phyloP scores from a whole-genome alignment of 2,113 vertebrate genomes.

The Stegostoma tigrinum region DNA sequence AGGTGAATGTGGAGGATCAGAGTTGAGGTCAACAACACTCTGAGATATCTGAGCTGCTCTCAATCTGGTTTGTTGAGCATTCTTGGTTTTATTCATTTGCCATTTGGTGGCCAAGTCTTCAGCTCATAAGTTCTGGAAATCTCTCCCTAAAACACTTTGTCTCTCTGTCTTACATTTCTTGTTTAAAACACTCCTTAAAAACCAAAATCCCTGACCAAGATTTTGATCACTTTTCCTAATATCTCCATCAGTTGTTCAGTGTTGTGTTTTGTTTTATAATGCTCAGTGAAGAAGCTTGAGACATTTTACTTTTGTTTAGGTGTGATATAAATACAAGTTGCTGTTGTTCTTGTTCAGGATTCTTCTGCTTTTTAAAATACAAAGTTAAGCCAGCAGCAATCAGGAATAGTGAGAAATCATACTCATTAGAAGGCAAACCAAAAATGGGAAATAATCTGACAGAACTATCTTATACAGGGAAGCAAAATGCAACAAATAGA shows the following conservation, averaged over 20 bases:
- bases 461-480: neutral
- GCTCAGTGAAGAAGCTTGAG: neutral
- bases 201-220: neutral
- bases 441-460: neutral
- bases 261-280: neutral
- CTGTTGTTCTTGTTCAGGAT: neutral
- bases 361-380: neutral
- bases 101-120: neutral
- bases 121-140: neutral
- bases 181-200: neutral
- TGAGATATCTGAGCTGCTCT: neutral
- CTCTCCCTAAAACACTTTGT: neutral
- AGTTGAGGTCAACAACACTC: neutral
- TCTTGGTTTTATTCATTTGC: neutral
- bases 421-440: neutral
- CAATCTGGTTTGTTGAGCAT: neutral
- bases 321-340: neutral
- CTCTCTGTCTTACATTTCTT: neutral
- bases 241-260: neutral
- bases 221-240: neutral
- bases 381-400: neutral
- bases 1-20: neutral
- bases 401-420: neutral
- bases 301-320: neutral
- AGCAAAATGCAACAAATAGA: neutral